A percentile compares a stretch with the other conserved stretches of the same genome.
phyloP scores from a whole-genome alignment of 2,797 vertebrate genomes.

The Sylvia borin region DNA sequence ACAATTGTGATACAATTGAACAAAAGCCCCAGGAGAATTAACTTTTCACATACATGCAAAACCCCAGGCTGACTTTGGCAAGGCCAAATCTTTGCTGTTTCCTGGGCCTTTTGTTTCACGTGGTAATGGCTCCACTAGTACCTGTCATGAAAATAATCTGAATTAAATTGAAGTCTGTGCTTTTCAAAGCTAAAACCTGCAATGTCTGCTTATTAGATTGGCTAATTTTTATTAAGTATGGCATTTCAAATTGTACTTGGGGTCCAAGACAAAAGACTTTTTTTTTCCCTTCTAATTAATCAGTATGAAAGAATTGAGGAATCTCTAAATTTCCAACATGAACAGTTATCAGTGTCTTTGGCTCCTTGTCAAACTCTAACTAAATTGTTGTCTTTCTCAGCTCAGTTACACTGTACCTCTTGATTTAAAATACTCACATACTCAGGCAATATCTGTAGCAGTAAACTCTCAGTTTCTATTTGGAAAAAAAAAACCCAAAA shows the following conservation, averaged over 20 bases:
- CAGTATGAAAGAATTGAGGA: background rate
- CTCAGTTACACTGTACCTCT: background rate
- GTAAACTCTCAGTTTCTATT: background rate
- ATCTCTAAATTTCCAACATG: background rate
- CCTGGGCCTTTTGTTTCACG: background rate
- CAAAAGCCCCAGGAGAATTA: background rate
- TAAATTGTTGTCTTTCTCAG: background rate
- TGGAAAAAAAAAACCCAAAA: background rate
- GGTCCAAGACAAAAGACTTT: background rate
- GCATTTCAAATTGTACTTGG: background rate
- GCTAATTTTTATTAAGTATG: background rate
- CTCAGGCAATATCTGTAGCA: background rate
- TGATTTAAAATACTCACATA: background rate
- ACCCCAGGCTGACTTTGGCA: background rate
- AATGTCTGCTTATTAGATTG: background rate
- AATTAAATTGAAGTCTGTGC: background rate
- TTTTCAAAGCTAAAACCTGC: background rate
- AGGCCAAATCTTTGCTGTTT: background rate
- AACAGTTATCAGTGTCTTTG: background rate
- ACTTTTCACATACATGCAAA: background rate
- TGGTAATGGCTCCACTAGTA: background rate
- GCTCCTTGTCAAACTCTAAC: background rate
- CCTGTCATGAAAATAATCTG: background rate
- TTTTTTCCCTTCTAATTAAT: background rate
- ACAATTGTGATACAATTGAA: background rate